These are phyloP conservation scores for Hydractinia echinata DNA, from an alignment of 30 jellyfish, hydroid and myxozoan genomes.

Conservation along the genomic window DNA sequence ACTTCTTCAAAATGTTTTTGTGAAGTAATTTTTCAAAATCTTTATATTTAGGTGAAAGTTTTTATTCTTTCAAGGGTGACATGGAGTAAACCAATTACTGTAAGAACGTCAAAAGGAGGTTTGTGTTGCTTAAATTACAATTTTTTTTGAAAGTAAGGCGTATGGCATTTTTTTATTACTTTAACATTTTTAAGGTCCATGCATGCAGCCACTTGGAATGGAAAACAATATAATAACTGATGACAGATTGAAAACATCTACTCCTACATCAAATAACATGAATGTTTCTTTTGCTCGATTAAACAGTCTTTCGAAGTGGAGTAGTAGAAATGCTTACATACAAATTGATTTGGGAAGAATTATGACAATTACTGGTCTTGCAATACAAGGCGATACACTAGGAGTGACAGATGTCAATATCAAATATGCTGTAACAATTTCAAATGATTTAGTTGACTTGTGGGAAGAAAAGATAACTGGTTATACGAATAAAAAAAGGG, in stretches of 20 bases:
- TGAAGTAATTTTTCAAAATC: no score
- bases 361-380: constrained; percentile 7
- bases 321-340: background rate
- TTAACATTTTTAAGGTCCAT: background rate
- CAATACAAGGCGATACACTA: background rate
- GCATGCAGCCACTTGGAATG: constrained; percentile 5
- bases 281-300: background rate
- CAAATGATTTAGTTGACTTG: no score
- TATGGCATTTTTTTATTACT: no score
- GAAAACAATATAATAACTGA: background rate
- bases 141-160: no score
- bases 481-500: no score
- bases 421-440: background rate
- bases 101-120: constrained; percentile 26
- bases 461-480: no score
- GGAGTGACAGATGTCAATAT: background rate
- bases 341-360: background rate
- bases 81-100: constrained; percentile 4
- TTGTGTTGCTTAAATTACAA: no score
- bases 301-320: background rate
- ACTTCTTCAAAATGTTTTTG: no score
- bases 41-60: no score
- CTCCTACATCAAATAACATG: background rate
- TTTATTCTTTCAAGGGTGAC: background rate
- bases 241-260: background rate